Evolutionary conservation across 92 coral and sea anemone species (phyloP), one percentile per base, ranked within the genome.

Genomic region (Pocillopora grandis): DNA sequence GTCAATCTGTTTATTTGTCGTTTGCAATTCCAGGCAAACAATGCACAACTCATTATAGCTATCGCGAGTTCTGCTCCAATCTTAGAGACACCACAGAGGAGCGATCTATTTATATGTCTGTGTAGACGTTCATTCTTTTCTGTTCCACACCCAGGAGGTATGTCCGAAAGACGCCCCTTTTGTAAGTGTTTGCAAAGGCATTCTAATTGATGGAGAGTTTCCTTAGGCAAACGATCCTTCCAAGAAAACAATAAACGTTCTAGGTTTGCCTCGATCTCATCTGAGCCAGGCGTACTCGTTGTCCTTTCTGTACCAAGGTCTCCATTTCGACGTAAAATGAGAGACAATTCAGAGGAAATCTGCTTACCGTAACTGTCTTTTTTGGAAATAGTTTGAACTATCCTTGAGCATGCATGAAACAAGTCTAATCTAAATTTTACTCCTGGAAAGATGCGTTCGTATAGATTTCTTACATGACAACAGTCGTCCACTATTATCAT

Each of bases 401-500:
- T 74, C 21, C 90, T 84, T 78, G 63, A 84, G 37, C 88, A 77
- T 1, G 94, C 91, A 76, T 93, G 94, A 62, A 90, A 90, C n/a
- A 87, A 17, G 77, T 87, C 88, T 13, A 90, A 72, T 66, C 78
- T 58, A 21, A 83, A 73, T 14, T 78, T 84, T 13, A 83, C 88
- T 17, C 83, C 85, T 33, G 91, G 91, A 79, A 84, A 88, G 27
- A 87, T 75, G 27, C 69, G 76, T 36, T 83, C 83, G 67, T 87
- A 87, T 64, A 87, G 66, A 33, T 83, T 84, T 61, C 55, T 27
- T 12, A 70, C 93, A 20, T 88, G 88, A 48, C 97, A 93, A 68
- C 97, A 93, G 55, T 89, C 93, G 62, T 93, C 97, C 4, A 93
- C 91, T 55, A 89, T 49, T 27, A 93, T 82, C 66, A 91, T 88